Percentiles rank a stretch among this genome's conserved stretches.
Evolutionary conservation across 2,113 vertebrate species (phyloP).

Genomic region (Nycticebus coucang): DNA sequence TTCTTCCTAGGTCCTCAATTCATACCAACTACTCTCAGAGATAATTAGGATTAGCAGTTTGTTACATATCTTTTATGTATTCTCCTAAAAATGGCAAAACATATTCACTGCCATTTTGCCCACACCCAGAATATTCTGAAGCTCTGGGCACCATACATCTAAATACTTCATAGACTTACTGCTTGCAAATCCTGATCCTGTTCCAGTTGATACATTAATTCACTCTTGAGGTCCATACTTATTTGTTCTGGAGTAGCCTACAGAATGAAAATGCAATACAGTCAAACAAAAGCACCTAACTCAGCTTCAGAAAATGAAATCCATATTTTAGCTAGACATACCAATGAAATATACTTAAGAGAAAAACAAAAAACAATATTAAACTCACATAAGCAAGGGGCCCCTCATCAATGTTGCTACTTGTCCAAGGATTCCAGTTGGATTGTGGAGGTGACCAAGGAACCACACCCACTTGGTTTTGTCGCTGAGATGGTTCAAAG

Average conservation of each 20-base stretch:
- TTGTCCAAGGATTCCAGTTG: slow-evolving; percentile 99
- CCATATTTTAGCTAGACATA: background rate
- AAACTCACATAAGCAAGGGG: slow-evolving; percentile 93
- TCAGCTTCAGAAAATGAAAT: background rate
- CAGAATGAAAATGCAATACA: slow-evolving; percentile 32
- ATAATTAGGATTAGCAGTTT: background rate
- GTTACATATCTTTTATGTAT: background rate
- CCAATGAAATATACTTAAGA: slow-evolving; percentile 19
- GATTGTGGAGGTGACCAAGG: slow-evolving; percentile 98
- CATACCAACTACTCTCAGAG: background rate
- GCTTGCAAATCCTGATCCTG: slow-evolving; percentile 90
- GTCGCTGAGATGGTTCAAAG: slow-evolving; percentile 94
- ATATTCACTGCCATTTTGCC: background rate
- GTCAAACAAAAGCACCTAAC: background rate
- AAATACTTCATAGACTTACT: slow-evolving; percentile 79
- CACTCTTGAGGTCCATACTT: slow-evolving; percentile 91
- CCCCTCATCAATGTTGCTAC: slow-evolving; percentile 98
- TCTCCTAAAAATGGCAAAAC: background rate
- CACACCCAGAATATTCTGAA: background rate
- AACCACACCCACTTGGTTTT: slow-evolving; percentile 90
- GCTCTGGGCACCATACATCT: background rate
- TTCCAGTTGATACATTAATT: slow-evolving; percentile 90
- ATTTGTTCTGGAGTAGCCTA: slow-evolving; percentile 96
- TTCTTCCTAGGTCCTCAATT: background rate
- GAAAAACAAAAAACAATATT: slow-evolving; percentile 28